Evolutionary conservation across 2,888 invertebrate genomes (phyloP), one percentile per base, ranked within the genome.

Genomic region (Euzetes globulus): DNA sequence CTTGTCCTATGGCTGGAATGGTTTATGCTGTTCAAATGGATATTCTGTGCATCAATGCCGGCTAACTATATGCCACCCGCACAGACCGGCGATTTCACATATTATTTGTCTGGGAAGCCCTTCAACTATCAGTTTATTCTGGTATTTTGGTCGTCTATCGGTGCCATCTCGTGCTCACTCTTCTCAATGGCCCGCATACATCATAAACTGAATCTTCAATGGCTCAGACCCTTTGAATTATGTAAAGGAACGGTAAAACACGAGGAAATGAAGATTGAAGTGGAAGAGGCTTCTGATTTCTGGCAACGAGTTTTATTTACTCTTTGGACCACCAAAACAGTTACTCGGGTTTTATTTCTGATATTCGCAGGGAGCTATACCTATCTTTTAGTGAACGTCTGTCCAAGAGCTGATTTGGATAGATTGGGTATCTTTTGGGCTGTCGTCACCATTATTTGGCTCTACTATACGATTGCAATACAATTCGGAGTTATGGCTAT

Each of bases 401-500:
- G 63, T 27, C 63, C 63, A 6, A 27, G n/a, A 25, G 63, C 4
- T 15, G 3, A 65, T 15, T 19, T 65, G 63, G 2, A 37, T 27
- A 27, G 11, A 27, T 1, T n/a, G n/a, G 63, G 27, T n/a, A n/a
- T 37, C 9, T 17, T 65, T n/a, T 65, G 63, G 63, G 5, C 37
- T 29, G 37, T 37, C n/a, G 33, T 65, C 4, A 37, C 33, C 1
- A 17, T 65, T 17, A n/a, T 65, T 33, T 65, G 63, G 63, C 15
- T 33, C n/a, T 65, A 65, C 37, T 65, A 65, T 37, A 33, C n/a
- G 33, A 65, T 65, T 37, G 15, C 37, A 3, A 65, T 65, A 2
- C 63, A 65, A 11, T 33, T 65, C 63, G 33, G 33, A 37, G 37
- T 65, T 65, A 65, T 65, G 63, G n/a, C 63, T 17, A 17, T 65